These are phyloP conservation scores for Anoncus sp. DNA, from an alignment of 2,888 invertebrate species.

Conservation along the genomic window DNA sequence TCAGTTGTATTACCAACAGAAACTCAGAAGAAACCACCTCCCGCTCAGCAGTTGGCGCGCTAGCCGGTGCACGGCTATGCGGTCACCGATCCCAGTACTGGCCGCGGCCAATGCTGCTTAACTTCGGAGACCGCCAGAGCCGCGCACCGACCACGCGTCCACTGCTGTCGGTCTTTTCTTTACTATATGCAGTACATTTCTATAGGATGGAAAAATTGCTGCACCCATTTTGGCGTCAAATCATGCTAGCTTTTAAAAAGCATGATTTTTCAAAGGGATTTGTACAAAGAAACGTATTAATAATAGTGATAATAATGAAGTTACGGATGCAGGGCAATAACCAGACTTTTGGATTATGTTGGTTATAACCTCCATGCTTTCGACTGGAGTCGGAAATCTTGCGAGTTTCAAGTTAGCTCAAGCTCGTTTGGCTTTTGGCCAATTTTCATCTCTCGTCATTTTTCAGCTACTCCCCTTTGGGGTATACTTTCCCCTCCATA, in stretches of 20 bases:
- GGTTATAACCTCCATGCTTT: constrained; percentile 25
- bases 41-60: no score
- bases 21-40: no score
- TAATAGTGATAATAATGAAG: neutral
- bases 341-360: constrained; percentile 12
- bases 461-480: constrained; percentile 46
- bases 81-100: no score
- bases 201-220: neutral
- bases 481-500: constrained; percentile 19
- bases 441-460: constrained; percentile 53
- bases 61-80: no score
- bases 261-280: neutral
- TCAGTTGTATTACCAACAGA: no score
- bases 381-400: constrained; percentile 33
- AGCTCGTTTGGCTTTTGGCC: constrained; percentile 49
- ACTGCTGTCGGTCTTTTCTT: no score
- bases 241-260: neutral
- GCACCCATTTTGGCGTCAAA: neutral
- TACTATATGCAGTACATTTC: no score
- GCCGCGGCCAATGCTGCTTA: no score
- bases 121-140: no score
- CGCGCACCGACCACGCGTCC: no score
- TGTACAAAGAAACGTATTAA: neutral
- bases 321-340: neutral
- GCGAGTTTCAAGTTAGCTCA: constrained; percentile 24